Conservation (phyloP, 2,888 invertebrate species). For the Brachyopa scutellaris region DNA sequence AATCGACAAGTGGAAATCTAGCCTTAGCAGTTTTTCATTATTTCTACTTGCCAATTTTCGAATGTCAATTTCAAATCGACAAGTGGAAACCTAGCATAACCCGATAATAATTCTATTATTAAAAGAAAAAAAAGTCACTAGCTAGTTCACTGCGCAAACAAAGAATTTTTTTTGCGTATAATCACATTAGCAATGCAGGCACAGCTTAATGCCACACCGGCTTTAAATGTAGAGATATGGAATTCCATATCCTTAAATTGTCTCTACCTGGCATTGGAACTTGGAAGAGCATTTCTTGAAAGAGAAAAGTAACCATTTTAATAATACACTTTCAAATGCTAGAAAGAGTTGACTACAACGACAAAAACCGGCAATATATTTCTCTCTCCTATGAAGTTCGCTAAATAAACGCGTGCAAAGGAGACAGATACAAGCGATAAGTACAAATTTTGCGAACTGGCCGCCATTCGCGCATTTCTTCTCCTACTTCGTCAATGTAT, state of each 20-base stretch:
- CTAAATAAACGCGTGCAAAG: constrained; percentile 11
- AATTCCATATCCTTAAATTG: background rate
- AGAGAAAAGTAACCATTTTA: background rate
- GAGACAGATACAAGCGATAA: constrained; percentile 20
- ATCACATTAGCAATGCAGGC: too few relatives aligned
- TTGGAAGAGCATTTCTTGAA: background rate
- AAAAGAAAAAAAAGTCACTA: too few relatives aligned
- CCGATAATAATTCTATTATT: too few relatives aligned
- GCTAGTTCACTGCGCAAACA: too few relatives aligned
- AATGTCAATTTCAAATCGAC: too few relatives aligned
- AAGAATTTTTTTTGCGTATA: too few relatives aligned
- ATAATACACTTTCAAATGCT: background rate
- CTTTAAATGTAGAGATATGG: background rate
- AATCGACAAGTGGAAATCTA: too few relatives aligned
- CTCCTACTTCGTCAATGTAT: constrained; percentile 51
- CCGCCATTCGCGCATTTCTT: constrained; percentile 68
- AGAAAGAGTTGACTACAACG: background rate
- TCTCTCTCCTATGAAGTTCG: background rate
- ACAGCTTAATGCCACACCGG: background rate
- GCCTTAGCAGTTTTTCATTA: too few relatives aligned
- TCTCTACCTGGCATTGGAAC: background rate
- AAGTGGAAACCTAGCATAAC: too few relatives aligned
- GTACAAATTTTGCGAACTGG: constrained; percentile 47
- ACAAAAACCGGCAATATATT: constrained; percentile 40
- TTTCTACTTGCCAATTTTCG: too few relatives aligned